Percentiles rank a stretch among this genome's conserved stretches.
phyloP scores from a whole-genome alignment of 1,140 invertebrate genomes.

The Ceratina calcarata region DNA sequence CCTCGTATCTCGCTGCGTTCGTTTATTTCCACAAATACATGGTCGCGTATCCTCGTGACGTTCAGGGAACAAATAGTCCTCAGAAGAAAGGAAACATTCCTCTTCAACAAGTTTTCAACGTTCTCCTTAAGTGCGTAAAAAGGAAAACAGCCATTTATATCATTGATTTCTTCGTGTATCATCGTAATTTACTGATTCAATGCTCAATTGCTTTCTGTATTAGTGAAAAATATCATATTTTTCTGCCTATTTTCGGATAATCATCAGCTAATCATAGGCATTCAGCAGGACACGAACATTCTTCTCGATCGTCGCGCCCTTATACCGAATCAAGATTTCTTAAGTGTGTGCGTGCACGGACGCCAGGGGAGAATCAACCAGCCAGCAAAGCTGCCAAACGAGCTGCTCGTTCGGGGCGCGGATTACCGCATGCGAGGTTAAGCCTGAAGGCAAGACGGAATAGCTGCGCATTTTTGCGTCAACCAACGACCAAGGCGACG shows the following conservation, averaged over 20 bases:
- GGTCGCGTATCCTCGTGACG: background rate
- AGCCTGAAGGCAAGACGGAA: conserved; percentile 61
- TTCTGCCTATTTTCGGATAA: no score
- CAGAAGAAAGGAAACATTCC: background rate
- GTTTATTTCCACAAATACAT: background rate
- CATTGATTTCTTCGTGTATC: background rate
- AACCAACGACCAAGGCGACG: conserved; percentile 53
- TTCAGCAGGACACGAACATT: background rate
- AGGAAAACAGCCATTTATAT: background rate
- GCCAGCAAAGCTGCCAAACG: conserved; percentile 24
- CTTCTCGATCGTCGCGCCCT: background rate
- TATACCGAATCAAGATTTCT: background rate
- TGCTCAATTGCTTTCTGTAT: no score
- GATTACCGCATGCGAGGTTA: conserved; percentile 50
- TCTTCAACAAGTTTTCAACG: background rate
- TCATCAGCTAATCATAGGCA: no score
- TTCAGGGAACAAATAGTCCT: no score
- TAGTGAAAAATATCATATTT: no score
- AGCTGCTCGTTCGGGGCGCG: conserved; percentile 16
- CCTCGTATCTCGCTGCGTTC: background rate
- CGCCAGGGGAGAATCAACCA: background rate
- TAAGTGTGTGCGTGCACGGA: background rate
- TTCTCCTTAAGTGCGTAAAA: background rate
- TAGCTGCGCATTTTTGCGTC: conserved; percentile 63
- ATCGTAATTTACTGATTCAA: no score